Conservation (phyloP, 2,797 vertebrate species). For the Dermochelys coriacea region DNA sequence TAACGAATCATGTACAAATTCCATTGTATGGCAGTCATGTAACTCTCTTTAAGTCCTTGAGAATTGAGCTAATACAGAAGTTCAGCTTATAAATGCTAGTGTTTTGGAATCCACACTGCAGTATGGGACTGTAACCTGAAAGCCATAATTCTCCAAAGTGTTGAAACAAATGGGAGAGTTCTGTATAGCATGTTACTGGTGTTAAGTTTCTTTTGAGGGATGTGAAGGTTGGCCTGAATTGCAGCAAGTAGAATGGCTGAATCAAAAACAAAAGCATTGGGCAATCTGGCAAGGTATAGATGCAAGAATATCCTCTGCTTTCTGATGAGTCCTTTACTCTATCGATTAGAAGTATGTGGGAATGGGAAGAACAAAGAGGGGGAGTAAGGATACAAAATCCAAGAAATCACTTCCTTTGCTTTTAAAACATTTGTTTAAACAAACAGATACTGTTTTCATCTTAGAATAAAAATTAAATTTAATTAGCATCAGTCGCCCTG, state of each 20-base stretch:
- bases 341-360: background rate
- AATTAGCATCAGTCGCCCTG: background rate
- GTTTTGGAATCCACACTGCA: background rate
- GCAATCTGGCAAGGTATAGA: constrained; percentile 68
- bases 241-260: constrained; percentile 30
- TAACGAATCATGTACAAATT: background rate
- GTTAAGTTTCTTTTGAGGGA: constrained; percentile 67
- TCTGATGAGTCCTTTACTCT: constrained; percentile 26
- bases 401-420: background rate
- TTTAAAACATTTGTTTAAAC: background rate
- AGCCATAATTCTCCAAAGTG: constrained; percentile 12
- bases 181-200: constrained; percentile 38
- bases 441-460: background rate
- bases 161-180: constrained; percentile 36
- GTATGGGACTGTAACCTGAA: constrained; percentile 15
- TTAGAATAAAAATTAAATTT: background rate
- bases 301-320: background rate
- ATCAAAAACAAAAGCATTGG: constrained; percentile 70
- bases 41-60: background rate
- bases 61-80: background rate
- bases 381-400: background rate
- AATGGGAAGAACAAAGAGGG: background rate
- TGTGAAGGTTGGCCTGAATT: constrained; percentile 37
- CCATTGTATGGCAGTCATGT: background rate
- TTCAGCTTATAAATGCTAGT: background rate